Evolutionary conservation across 2,113 vertebrate species (phyloP), one percentile per base, ranked within the genome.

Genomic region (Hippocampus guttulatus): DNA sequence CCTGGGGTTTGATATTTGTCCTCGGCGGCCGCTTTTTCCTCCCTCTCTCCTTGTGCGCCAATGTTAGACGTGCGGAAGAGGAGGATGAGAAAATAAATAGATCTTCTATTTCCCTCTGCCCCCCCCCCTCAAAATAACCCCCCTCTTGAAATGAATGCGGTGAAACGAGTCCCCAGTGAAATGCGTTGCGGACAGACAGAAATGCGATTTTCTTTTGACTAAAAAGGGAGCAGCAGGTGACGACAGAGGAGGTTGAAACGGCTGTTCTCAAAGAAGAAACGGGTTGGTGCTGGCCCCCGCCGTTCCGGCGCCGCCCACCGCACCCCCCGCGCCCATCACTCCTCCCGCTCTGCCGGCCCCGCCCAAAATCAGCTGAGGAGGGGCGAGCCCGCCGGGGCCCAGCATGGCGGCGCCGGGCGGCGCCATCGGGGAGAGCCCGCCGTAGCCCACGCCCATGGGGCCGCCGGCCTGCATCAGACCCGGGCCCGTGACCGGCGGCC

Each of bases 331-430:
- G 25, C 90, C 90, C 85, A 91, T 91, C 55, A 89, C 77, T 57
- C 88, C 91, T 8, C 91, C 89, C 41, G 87, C 71, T 80, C 88
- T 91, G 1, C 84, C 21, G 27, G 90, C 80, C 77, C 85, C 88
- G 38, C 94, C 89, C 93, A 94, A 88, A 94, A 95, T 87, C 91
- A 94, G 75, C 90, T 95, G 91, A 84, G 95, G 92, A 80, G 94
- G 87, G 21, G 73, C 55, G 1, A 80, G 64, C 6, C 67, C 88
- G 74, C 85, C 90, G 0, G 90, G 68, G 64, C 92, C 87, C 85
- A 93, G 68, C 73, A 92, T 76, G 70, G 85, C 63, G 25, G 91
- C 73, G 75, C 76, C 75, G 57, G 91, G 75, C 67, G 91, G 43
- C 68, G 87, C 90, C 90, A 93, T 92, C 4, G 90, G 91, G 25